Base-by-base conservation (phyloP, 2,888 invertebrate species). In the Thalpophila matura region DNA sequence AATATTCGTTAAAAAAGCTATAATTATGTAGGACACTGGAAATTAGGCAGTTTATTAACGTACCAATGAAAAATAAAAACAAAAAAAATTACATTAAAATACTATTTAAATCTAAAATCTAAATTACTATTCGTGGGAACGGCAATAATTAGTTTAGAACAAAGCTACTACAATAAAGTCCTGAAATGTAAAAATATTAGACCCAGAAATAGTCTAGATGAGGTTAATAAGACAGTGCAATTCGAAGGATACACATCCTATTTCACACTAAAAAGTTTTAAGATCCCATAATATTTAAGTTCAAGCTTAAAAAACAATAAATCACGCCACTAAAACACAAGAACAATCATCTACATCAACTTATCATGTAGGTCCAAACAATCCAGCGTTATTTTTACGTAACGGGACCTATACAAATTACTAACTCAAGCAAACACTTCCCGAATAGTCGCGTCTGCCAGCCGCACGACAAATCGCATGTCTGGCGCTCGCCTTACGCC, bases 401-500 rank as follows among this genome's bases (percentile, higher is more conserved):
- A n/a, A n/a, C n/a, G n/a, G n/a, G n/a, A n/a, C n/a, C n/a, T n/a
- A 53, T 27, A 46, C 26, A 22, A 12, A n/a, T 2, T 4, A 14
- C 1, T 18, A 24, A 12, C 9, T 3, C 12, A 18, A 37, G 38
- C 20, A 35, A 54, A 40, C 1, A 16, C 14, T 37, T 16, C 26
- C 18, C 27, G 45, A 33, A 37, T 7, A 14, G 14, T 33, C 33
- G 33, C 27, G 7, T 26, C 9, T 12, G 10, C 7, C 14, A 22
- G 53, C 20, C 27, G 50, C 33, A 45, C 55, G 43, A 60, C 51
- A 58, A 58, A 37, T 58, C 67, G 67, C 22, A 14, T n/a, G 1
- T 50, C 3, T 22, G 22, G 10, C 7, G 16, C 4, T 10, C 35
- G 40, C 43, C 37, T 42, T 42, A 27, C 26, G 27, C 38, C 40